phyloP scores from a whole-genome alignment of 2,797 vertebrate species.

The Setipinna tenuifilis region DNA sequence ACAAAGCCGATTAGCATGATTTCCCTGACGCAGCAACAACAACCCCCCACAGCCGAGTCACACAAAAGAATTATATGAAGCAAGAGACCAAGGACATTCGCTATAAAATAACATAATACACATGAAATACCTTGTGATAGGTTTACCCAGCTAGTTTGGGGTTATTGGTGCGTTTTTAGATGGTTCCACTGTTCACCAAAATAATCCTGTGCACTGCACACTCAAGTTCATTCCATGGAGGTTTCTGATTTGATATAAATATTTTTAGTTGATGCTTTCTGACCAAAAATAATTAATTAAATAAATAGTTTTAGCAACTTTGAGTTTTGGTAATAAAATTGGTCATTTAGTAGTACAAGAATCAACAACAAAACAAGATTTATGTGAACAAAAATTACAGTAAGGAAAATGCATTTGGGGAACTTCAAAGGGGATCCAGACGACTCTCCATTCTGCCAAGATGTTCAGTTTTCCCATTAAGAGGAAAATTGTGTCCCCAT shows the following conservation, averaged over 20 bases:
- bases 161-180: background rate
- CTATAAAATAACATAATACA: background rate
- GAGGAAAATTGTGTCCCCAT: background rate
- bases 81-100: background rate
- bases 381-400: too few species aligned
- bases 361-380: too few species aligned
- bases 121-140: slow-evolving; percentile 29
- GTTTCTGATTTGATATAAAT: background rate
- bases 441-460: too few species aligned
- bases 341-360: too few species aligned
- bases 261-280: background rate
- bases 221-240: background rate
- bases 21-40: slow-evolving; percentile 47
- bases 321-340: too few species aligned
- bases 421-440: too few species aligned
- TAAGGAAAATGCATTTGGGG: too few species aligned
- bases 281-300: background rate
- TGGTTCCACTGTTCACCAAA: background rate
- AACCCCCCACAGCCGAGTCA: slow-evolving; percentile 17
- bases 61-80: background rate
- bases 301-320: too few species aligned
- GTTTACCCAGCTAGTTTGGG: slow-evolving; percentile 38
- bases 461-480: too few species aligned
- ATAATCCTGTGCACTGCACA: too few species aligned
- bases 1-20: slow-evolving; percentile 68